Evolutionary conservation across 2,113 vertebrate genomes (phyloP).

Genomic region (Phocoena phocoena): DNA sequence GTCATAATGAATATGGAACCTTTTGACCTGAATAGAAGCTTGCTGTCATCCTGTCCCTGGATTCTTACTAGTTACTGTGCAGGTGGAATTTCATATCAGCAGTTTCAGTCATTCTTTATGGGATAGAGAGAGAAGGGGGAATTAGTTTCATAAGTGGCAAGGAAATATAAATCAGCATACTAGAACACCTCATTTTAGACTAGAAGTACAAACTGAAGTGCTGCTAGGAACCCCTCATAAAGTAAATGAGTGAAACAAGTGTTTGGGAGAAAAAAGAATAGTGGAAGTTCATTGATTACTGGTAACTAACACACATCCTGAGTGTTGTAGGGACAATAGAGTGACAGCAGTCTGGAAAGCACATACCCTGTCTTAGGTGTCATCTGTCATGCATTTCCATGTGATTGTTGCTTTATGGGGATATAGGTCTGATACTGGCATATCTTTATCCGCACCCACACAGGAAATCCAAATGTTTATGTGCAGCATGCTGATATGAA

Average conservation of each 20-base stretch:
- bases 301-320: background rate
- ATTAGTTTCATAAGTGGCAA: conserved; percentile 14
- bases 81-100: background rate
- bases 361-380: background rate
- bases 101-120: background rate
- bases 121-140: background rate
- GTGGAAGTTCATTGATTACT: background rate
- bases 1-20: background rate
- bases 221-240: background rate
- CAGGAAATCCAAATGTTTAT: conserved; percentile 15
- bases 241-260: background rate
- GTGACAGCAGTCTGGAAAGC: background rate
- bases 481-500: background rate
- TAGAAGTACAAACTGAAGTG: background rate
- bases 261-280: background rate
- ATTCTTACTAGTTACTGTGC: background rate
- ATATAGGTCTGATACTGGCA: background rate
- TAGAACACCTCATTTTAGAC: background rate
- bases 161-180: background rate
- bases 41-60: background rate
- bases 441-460: background rate
- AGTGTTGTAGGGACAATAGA: background rate
- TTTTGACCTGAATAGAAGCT: background rate
- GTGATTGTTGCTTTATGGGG: background rate
- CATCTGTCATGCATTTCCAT: background rate